Evolutionary conservation across 2,113 vertebrate species (phyloP).

Genomic region (Myotis brandtii): DNA sequence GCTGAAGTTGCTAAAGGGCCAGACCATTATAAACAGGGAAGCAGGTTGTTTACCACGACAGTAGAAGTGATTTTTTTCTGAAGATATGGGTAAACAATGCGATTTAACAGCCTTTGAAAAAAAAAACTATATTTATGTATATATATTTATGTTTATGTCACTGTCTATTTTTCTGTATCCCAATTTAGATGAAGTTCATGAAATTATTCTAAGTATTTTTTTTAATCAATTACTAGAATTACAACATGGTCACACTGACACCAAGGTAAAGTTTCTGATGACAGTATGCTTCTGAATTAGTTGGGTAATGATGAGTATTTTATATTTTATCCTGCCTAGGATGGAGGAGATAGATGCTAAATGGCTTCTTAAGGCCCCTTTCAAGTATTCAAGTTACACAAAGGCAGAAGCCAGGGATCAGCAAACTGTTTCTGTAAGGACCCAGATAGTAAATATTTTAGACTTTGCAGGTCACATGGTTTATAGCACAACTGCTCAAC

Average conservation of each 20-base stretch:
- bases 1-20: no score
- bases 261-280: slow-evolving; percentile 25
- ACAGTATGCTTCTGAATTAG: not conserved
- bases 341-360: not conserved
- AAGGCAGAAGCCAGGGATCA: not conserved
- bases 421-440: not conserved
- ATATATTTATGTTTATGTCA: not conserved
- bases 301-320: not conserved
- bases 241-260: not conserved
- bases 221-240: slow-evolving; percentile 36
- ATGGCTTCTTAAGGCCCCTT: not conserved
- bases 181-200: slow-evolving; percentile 41
- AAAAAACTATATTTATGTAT: not conserved
- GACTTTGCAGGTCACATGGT: not conserved
- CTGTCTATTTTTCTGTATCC: slow-evolving; percentile 13
- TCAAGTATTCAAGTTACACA: not conserved
- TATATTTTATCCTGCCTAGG: not conserved
- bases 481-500: not conserved
- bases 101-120: no score
- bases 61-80: no score
- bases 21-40: no score
- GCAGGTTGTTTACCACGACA: no score
- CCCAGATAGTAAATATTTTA: not conserved
- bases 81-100: no score
- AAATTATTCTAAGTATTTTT: slow-evolving; percentile 36